phyloP scores from a whole-genome alignment of 2,888 invertebrate species.

The Dryocosmus kuriphilus region DNA sequence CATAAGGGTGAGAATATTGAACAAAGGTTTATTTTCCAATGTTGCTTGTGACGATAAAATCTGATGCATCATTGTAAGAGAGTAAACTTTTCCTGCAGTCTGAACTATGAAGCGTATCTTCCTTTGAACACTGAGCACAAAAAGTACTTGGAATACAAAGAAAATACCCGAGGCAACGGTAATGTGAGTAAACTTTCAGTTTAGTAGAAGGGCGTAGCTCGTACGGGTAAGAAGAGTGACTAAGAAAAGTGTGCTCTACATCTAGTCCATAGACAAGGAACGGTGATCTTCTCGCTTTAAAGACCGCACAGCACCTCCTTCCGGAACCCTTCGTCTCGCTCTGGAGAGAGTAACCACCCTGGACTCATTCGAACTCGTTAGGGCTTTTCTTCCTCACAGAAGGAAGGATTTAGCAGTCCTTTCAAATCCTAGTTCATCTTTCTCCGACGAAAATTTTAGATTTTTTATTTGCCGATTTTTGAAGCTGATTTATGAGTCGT shows the following conservation, averaged over 20 bases:
- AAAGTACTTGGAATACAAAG: slow-evolving; percentile 31
- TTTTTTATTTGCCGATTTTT: too few species aligned
- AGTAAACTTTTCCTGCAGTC: slow-evolving; percentile 17
- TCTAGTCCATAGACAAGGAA: slow-evolving; percentile 19
- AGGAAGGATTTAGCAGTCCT: slow-evolving; percentile 2
- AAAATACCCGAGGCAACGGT: slow-evolving; percentile 37
- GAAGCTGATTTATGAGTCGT: too few species aligned
- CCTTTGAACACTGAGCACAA: slow-evolving; percentile 2
- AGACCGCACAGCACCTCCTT: slow-evolving; percentile 18
- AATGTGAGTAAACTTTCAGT: slow-evolving; percentile 48
- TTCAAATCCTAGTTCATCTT: too few species aligned
- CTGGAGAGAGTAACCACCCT: slow-evolving; percentile 8
- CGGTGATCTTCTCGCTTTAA: slow-evolving; percentile 30
- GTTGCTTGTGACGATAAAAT: slow-evolving; percentile 18
- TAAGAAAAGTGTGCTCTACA: slow-evolving; percentile 31
- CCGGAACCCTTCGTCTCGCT: background rate
- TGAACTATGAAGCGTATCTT: slow-evolving; percentile 27
- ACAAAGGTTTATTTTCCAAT: background rate
- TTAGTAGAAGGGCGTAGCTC: slow-evolving; percentile 30
- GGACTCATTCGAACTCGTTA: slow-evolving; percentile 28
- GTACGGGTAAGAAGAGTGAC: slow-evolving; percentile 36
- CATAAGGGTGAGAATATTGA: too few species aligned
- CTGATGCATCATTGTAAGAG: slow-evolving; percentile 33
- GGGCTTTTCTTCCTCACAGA: slow-evolving; percentile 18
- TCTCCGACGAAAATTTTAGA: too few species aligned